Conservation (phyloP, 1,140 invertebrate genomes). For the Zelostemma sp. region DNA sequence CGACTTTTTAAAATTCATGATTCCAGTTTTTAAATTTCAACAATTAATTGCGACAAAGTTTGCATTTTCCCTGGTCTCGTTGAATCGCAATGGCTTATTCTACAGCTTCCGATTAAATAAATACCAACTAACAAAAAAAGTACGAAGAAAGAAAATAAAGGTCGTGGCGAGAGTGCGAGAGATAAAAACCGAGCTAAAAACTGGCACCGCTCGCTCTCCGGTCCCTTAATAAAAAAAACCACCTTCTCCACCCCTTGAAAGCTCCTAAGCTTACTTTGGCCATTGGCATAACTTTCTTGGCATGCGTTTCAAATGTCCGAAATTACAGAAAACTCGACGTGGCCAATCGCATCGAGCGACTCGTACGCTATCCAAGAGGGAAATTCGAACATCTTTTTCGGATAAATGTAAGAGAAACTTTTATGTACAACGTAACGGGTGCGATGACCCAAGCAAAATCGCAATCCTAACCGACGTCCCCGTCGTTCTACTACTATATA, state of each 20-base stretch:
- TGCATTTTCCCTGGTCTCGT: too few species aligned
- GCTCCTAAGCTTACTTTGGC: conserved; percentile 49
- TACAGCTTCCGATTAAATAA: background rate
- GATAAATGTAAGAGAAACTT: background rate
- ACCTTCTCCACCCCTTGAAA: conserved; percentile 17
- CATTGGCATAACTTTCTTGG: conserved; percentile 36
- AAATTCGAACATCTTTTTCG: conserved; percentile 1
- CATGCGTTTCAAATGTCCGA: conserved; percentile 6
- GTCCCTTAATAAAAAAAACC: too few species aligned
- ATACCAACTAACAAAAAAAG: background rate
- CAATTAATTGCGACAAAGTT: too few species aligned
- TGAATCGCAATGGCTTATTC: background rate
- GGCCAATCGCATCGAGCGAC: conserved; percentile 30
- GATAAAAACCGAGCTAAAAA: too few species aligned
- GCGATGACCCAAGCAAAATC: background rate
- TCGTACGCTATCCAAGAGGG: conserved; percentile 6
- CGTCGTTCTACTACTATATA: conserved; percentile 7
- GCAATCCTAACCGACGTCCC: background rate
- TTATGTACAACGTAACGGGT: background rate
- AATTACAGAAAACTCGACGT: conserved; percentile 15
- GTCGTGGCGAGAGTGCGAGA: too few species aligned
- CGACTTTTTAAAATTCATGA: too few species aligned
- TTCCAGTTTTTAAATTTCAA: too few species aligned
- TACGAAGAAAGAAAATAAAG: background rate
- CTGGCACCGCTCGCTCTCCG: too few species aligned